Percentiles rank a stretch among this genome's conserved stretches.
phyloP scores from a whole-genome alignment of 2,113 vertebrate genomes.

The Anolis sagrei region DNA sequence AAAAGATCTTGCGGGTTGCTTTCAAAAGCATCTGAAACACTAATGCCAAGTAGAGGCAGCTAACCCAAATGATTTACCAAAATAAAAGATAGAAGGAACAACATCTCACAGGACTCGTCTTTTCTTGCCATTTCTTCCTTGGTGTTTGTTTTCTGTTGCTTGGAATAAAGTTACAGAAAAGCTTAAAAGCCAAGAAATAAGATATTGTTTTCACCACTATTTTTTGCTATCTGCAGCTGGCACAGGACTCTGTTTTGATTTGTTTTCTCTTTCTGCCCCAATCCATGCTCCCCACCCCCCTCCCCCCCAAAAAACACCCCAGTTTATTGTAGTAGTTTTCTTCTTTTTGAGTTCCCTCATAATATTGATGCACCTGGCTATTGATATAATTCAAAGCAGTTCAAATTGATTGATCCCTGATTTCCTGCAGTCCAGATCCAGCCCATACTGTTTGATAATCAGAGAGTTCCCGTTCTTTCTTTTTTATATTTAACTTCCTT shows the following conservation, averaged over 20 bases:
- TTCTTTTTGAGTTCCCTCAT: background rate
- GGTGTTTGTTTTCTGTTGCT: slow-evolving; percentile 62
- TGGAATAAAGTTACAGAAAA: slow-evolving; percentile 56
- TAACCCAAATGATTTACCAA: slow-evolving; percentile 21
- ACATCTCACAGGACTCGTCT: background rate
- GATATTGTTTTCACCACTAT: background rate
- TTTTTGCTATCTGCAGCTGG: slow-evolving; percentile 30
- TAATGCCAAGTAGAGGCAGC: accelerated
- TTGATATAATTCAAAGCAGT: accelerated
- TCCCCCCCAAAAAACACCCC: too few species aligned
- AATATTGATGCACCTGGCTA: slow-evolving; percentile 3
- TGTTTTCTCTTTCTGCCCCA: slow-evolving; percentile 15
- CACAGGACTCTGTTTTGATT: slow-evolving; percentile 43
- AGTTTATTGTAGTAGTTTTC: slow-evolving; percentile 21
- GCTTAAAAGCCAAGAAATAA: slow-evolving; percentile 55
- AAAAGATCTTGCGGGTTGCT: background rate
- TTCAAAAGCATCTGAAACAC: background rate
- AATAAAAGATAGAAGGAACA: background rate
- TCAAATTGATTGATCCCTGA: background rate
- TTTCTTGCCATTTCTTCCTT: background rate
- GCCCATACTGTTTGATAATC: accelerated
- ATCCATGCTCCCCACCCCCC: slow-evolving; percentile 28
- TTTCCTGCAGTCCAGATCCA: background rate
- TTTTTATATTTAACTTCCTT: background rate
- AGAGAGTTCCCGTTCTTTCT: background rate